Percentiles rank a stretch among this genome's conserved stretches.
These are phyloP conservation scores for Acanthosepion pharaonis DNA, from an alignment of 2,888 invertebrate species.

Conservation along the genomic window DNA sequence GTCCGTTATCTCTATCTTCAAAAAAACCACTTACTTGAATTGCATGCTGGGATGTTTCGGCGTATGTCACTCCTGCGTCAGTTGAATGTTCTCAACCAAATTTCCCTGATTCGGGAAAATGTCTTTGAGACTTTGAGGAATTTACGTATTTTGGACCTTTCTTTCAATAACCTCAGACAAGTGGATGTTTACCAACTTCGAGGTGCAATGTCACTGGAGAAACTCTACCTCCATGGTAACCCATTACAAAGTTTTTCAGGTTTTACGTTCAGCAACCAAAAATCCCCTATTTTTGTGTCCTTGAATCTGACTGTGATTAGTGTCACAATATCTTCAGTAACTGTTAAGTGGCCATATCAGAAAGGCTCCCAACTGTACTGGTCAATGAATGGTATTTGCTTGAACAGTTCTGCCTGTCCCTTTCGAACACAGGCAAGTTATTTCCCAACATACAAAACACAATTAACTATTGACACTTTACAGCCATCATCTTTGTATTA, in stretches of 20 bases:
- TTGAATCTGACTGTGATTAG: slow-evolving; percentile 6
- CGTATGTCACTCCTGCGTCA: neutral
- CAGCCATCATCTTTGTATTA: slow-evolving; percentile 41
- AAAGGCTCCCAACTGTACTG: slow-evolving; percentile 34
- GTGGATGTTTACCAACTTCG: neutral
- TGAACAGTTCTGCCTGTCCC: neutral
- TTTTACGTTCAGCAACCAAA: neutral
- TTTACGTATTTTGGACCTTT: slow-evolving; percentile 24
- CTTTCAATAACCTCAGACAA: slow-evolving; percentile 25
- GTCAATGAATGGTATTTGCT: neutral
- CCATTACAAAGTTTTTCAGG: neutral
- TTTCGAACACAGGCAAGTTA: slow-evolving; percentile 36
- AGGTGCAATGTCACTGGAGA: slow-evolving; percentile 16
- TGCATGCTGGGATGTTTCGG: slow-evolving; percentile 35
- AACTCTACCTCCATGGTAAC: slow-evolving; percentile 25
- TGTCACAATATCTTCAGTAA: neutral
- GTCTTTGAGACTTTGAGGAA: slow-evolving; percentile 39
- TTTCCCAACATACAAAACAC: slow-evolving; percentile 36
- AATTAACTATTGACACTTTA: slow-evolving; percentile 10
- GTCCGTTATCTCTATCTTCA: slow-evolving; percentile 35
- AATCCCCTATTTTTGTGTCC: neutral
- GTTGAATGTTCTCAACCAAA: neutral
- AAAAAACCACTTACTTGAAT: neutral
- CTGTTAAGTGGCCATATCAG: neutral
- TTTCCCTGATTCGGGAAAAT: slow-evolving; percentile 35